Evolutionary conservation across 2,113 vertebrate genomes (phyloP).

Genomic region (Periophthalmus modestus): DNA sequence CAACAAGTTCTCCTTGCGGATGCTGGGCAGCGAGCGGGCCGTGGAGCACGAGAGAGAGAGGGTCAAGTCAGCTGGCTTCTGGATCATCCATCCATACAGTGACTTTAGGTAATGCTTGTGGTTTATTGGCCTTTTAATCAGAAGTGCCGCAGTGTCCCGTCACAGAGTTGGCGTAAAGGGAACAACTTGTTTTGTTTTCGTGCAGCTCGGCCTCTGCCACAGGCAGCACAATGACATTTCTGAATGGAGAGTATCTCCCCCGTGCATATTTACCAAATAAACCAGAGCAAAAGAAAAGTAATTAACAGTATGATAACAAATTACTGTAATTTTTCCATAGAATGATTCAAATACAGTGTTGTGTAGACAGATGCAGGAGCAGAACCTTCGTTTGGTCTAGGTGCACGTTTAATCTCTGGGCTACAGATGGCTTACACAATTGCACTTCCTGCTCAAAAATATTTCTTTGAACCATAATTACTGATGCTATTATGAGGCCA

Average conservation of each 20-base stretch:
- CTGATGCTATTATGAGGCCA: conserved; percentile 6
- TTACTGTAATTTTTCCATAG: conserved; percentile 22
- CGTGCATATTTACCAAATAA: not conserved
- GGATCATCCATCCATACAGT: conserved; percentile 99
- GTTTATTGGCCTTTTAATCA: not conserved
- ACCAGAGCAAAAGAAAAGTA: not conserved
- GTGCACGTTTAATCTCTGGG: not conserved
- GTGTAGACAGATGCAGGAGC: not conserved
- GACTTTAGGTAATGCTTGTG: conserved; percentile 91
- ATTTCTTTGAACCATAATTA: not conserved
- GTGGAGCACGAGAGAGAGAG: conserved; percentile 96
- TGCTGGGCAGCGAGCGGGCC: conserved; percentile 98
- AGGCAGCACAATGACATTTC: not conserved
- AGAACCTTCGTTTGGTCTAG: not conserved
- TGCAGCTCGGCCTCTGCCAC: not conserved
- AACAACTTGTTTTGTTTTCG: conserved; percentile 8
- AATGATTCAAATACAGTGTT: conserved; percentile 1
- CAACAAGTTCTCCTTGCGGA: conserved; percentile 99
- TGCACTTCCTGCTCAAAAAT: not conserved
- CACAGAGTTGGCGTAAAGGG: conserved; percentile 18
- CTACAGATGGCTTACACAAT: not conserved
- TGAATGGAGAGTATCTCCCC: not conserved
- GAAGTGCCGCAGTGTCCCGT: conserved; percentile 31
- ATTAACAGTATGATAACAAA: not conserved
- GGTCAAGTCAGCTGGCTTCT: conserved; percentile 96